A percentile compares a stretch with the other conserved stretches of the same genome.
Conservation (phyloP, 2,888 invertebrate genomes). For the Drosophila glabriapex region DNA sequence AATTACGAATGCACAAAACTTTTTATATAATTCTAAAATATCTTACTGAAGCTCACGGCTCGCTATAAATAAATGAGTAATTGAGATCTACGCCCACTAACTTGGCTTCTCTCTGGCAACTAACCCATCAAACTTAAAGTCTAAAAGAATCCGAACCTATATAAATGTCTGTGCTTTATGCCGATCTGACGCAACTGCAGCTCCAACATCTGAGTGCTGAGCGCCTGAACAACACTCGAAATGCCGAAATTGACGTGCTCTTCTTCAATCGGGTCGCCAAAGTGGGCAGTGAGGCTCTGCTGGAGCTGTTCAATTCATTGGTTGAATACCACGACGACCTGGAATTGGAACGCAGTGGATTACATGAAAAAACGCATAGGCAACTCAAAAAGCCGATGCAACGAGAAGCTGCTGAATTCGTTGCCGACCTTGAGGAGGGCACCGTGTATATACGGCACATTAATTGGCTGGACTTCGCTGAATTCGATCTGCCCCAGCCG, state of each 20-base stretch:
- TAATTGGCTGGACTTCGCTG: slow-evolving; percentile 92
- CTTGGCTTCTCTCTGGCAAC: slow-evolving; percentile 15
- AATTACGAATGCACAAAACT: not conserved
- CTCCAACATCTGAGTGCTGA: slow-evolving; percentile 61
- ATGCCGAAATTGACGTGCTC: slow-evolving; percentile 90
- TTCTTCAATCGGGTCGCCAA: slow-evolving; percentile 97
- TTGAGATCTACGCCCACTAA: slow-evolving; percentile 12
- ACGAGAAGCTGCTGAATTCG: slow-evolving; percentile 75
- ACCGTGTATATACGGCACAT: slow-evolving; percentile 94
- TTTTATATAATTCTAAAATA: not conserved
- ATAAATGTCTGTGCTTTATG: not conserved
- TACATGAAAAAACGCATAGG: slow-evolving; percentile 25
- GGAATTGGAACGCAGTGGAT: slow-evolving; percentile 55
- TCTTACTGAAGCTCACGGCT: not conserved
- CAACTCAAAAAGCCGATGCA: slow-evolving; percentile 37
- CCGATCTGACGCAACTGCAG: slow-evolving; percentile 39
- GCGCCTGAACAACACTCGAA: slow-evolving; percentile 91
- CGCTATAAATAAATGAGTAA: not conserved
- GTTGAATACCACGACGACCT: slow-evolving; percentile 55
- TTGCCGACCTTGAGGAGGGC: slow-evolving; percentile 90
- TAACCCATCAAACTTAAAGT: slow-evolving; percentile 17
- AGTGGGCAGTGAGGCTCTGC: slow-evolving; percentile 95
- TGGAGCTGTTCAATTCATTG: slow-evolving; percentile 87
- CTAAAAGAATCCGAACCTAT: not conserved
- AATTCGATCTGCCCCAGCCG: slow-evolving; percentile 91